Conservation (phyloP, 1,140 invertebrate genomes). For the Rhagoletis zephyria region DNA sequence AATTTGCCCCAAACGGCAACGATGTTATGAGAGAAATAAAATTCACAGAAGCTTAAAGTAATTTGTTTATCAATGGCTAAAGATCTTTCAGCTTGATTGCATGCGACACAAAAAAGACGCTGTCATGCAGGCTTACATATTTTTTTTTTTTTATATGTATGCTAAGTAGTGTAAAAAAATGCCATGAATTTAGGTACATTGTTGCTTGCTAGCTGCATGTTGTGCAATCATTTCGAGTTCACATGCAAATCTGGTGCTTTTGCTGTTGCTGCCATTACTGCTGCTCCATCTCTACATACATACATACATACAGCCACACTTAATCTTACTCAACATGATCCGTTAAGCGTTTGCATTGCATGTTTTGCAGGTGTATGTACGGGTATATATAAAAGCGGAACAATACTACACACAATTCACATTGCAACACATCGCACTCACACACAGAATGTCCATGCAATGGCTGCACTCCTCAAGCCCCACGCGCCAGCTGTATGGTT, state of each 20-base stretch:
- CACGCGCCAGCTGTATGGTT: neutral
- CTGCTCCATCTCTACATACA: neutral
- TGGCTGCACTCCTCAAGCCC: neutral
- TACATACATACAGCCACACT: neutral
- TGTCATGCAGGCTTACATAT: neutral
- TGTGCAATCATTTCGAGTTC: neutral
- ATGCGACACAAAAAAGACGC: slow-evolving; percentile 1
- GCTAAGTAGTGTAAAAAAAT: neutral
- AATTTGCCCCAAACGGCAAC: neutral
- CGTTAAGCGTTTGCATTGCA: neutral
- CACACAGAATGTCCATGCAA: neutral
- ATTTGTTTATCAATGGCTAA: slow-evolving; percentile 45
- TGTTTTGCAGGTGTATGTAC: neutral
- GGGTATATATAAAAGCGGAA: too few relatives aligned
- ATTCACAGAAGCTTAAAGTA: slow-evolving; percentile 54
- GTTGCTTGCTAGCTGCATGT: too few relatives aligned
- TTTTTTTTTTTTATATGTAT: neutral
- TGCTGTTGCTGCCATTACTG: neutral
- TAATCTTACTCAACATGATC: too few relatives aligned
- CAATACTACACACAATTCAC: neutral
- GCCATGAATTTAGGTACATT: neutral
- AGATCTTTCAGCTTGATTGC: slow-evolving; percentile 42
- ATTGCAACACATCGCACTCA: neutral
- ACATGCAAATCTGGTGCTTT: slow-evolving; percentile 23
- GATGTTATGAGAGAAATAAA: slow-evolving; percentile 23